These are phyloP conservation scores for Hydroisotoma schaefferi DNA, from an alignment of 2,888 invertebrate species.

Conservation along the genomic window DNA sequence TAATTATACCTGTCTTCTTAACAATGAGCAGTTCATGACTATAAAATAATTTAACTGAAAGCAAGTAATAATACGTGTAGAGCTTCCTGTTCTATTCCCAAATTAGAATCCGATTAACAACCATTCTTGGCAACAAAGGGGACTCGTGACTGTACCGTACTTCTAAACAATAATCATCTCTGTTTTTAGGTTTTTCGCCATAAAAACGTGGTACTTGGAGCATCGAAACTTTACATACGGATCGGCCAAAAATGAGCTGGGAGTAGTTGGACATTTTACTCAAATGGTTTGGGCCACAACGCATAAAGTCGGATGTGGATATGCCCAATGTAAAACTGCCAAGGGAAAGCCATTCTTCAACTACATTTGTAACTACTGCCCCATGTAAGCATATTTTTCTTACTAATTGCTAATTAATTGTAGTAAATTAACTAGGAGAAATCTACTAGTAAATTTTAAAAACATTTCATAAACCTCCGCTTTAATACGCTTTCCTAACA, in stretches of 20 bases:
- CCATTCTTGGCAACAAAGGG: too few species aligned
- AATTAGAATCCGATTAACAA: too few species aligned
- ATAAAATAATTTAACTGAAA: too few species aligned
- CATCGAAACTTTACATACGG: slow-evolving; percentile 71
- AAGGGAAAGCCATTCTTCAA: slow-evolving; percentile 63
- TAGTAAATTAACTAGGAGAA: too few species aligned
- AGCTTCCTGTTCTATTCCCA: too few species aligned
- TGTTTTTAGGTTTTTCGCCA: slow-evolving; percentile 69
- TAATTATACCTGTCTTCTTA: too few species aligned
- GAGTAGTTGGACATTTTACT: slow-evolving; percentile 71
- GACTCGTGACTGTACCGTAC: neutral
- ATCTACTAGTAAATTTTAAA: too few species aligned
- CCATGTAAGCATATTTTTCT: slow-evolving; percentile 63
- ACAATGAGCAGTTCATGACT: too few species aligned
- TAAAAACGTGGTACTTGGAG: slow-evolving; percentile 75
- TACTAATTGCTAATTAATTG: too few species aligned
- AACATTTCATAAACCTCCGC: too few species aligned
- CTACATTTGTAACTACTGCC: slow-evolving; percentile 81
- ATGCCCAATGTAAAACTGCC: slow-evolving; percentile 56
- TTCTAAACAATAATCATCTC: slow-evolving; percentile 1
- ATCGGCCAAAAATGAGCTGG: slow-evolving; percentile 59
- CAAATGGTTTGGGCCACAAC: slow-evolving; percentile 75
- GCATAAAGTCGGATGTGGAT: slow-evolving; percentile 57
- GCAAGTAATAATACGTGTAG: too few species aligned
- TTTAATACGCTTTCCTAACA: too few species aligned